Evolutionary conservation across 2,888 invertebrate species (phyloP).

Genomic region (Hesperia comma): DNA sequence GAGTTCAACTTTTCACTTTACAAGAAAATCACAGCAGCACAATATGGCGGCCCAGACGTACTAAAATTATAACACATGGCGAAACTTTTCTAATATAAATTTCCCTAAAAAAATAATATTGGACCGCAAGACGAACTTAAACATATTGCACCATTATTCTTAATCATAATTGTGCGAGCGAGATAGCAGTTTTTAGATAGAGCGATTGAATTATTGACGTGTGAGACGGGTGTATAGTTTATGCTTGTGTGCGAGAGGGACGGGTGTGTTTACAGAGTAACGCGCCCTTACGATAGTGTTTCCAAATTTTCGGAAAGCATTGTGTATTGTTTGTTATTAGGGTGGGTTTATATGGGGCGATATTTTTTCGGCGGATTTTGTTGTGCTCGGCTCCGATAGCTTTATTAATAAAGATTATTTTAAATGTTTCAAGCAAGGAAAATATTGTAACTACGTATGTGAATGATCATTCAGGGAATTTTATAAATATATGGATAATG

Average conservation of each 20-base stretch:
- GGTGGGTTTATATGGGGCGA: conserved; percentile 61
- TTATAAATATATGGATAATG: too few species aligned
- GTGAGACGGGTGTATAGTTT: conserved; percentile 48
- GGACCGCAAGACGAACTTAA: conserved; percentile 51
- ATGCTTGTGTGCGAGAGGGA: conserved; percentile 54
- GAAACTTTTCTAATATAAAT: conserved; percentile 52
- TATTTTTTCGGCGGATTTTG: neutral
- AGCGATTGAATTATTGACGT: conserved; percentile 44
- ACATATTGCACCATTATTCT: conserved; percentile 64
- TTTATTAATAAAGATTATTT: too few species aligned
- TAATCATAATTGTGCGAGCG: conserved; percentile 62
- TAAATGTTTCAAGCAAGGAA: too few species aligned
- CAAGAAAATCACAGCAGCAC: conserved; percentile 47
- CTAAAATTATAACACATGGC: conserved; percentile 38
- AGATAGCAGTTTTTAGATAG: conserved; percentile 49
- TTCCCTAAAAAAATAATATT: conserved; percentile 49
- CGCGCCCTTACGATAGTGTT: conserved; percentile 82
- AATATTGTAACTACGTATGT: too few species aligned
- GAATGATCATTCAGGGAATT: too few species aligned
- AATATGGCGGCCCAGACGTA: conserved; percentile 44
- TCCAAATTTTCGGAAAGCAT: conserved; percentile 82
- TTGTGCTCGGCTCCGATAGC: too few species aligned
- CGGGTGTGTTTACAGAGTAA: conserved; percentile 65
- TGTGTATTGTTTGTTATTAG: conserved; percentile 67
- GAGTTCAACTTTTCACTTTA: conserved; percentile 47